Conservation (phyloP, 2,888 invertebrate genomes). For the Lobophora halterata region DNA sequence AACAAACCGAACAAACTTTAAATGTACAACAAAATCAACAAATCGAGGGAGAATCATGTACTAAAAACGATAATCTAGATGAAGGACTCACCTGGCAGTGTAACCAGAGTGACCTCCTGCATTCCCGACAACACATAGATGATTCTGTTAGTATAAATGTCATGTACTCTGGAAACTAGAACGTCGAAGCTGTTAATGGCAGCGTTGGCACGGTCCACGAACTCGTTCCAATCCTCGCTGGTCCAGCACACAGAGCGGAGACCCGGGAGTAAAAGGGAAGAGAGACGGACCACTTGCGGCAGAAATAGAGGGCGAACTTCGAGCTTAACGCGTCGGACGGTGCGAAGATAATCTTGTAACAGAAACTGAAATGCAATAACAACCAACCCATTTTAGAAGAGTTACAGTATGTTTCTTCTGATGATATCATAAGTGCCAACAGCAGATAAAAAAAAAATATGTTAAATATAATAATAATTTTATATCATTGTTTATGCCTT, state of each 20-base stretch:
- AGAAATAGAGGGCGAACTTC: conserved; percentile 95
- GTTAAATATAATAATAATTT: too few relatives aligned
- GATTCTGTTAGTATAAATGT: conserved; percentile 94
- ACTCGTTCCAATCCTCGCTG: conserved; percentile 89
- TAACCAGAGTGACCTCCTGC: conserved; percentile 91
- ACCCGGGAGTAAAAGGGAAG: conserved; percentile 91
- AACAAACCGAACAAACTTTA: too few relatives aligned
- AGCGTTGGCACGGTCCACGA: conserved; percentile 87
- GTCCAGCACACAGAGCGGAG: conserved; percentile 92
- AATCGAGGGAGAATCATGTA: too few relatives aligned
- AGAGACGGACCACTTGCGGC: conserved; percentile 92
- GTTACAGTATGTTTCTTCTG: too few relatives aligned
- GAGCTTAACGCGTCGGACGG: conserved; percentile 88
- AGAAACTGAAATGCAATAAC: conserved; percentile 80
- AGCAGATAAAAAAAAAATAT: too few relatives aligned
- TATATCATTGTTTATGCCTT: too few relatives aligned
- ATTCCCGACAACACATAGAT: conserved; percentile 92
- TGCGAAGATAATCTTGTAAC: conserved; percentile 87
- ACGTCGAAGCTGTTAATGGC: conserved; percentile 91
- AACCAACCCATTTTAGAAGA: too few relatives aligned
- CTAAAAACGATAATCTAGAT: too few relatives aligned
- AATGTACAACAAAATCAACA: too few relatives aligned
- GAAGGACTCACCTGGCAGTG: conserved; percentile 83
- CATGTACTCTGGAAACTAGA: conserved; percentile 89
- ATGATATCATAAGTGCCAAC: too few relatives aligned